Evolutionary conservation across 2,888 invertebrate species (phyloP), one percentile per base, ranked within the genome.

Genomic region (Lycaena phlaeas): DNA sequence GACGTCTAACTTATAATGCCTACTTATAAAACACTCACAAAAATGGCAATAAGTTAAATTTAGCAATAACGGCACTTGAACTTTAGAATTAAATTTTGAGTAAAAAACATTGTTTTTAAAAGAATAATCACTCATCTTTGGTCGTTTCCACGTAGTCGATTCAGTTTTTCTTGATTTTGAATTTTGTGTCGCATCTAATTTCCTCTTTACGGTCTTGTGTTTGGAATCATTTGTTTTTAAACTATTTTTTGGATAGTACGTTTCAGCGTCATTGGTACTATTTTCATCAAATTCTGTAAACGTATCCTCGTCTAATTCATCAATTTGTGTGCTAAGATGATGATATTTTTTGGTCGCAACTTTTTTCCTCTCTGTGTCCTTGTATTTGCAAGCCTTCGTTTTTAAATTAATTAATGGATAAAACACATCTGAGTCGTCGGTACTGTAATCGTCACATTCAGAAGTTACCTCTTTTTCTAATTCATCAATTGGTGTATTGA

Each of bases 21-120:
- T 40, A 36, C 46, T 55, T 26, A 74, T 38, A 53, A 61, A 72
- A 51, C 68, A 65, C 47, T 69, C 61, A 50, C 77, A 77, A 9
- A 53, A 56, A 25, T 50, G 37, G 47, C 78, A 78, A 49, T 61
- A 69, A 39, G 38, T 49, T 38, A 45, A 49, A 44, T 27, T 30
- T 29, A 40, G 42, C 26, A 38, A 5, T 36, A 42, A 17, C 42
- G 14, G 28, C 14, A 34, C 10, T 14, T 12, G 30, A 26, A 6
- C 10, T 15, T 22, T 31, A 26, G 12, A 26, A 31, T 6, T 12
- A 9, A 40, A 31, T 27, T 18, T 40, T 11, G 14, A 27, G 31
- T 15, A 6, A 6, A 12, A 17, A 31, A 25, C 26, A 10, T 40
- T 15, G n/a, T 11, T 7, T 4, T 4, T 17, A 4, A 15, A 31